phyloP scores from a whole-genome alignment of 2,113 vertebrate species.

The Haemorhous mexicanus region DNA sequence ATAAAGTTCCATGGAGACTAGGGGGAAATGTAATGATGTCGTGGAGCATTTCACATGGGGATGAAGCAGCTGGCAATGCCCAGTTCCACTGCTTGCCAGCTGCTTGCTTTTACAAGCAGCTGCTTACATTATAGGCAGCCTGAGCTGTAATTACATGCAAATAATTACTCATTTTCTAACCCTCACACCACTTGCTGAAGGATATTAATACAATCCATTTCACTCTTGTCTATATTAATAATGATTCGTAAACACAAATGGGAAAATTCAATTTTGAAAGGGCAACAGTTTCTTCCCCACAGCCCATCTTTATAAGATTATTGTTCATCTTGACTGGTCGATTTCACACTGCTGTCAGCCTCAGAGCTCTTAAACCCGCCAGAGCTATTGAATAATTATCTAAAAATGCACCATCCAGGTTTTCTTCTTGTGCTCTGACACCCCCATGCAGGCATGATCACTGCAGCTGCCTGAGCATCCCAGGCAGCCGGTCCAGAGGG shows the following conservation, averaged over 20 bases:
- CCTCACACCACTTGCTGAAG: not conserved
- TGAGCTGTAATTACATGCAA: constrained; percentile 5
- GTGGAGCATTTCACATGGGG: not conserved
- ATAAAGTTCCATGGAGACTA: not conserved
- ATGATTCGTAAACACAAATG: not conserved
- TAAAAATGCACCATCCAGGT: not conserved
- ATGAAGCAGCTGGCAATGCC: not conserved
- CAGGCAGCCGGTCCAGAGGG: not conserved
- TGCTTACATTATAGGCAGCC: not conserved
- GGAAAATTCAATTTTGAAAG: not conserved
- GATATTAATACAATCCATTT: constrained; percentile 20
- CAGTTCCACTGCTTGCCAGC: not conserved
- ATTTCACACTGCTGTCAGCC: not conserved
- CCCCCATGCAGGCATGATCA: not conserved
- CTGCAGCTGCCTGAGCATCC: not conserved
- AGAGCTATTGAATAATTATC: not conserved
- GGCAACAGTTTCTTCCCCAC: not conserved
- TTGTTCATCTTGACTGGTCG: not conserved
- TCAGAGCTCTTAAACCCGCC: not conserved
- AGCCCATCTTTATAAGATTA: not conserved
- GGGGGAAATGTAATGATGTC: not conserved
- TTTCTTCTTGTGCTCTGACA: not conserved
- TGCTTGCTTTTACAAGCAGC: not conserved
- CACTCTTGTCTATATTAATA: not conserved
- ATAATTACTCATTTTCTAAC: not conserved